A percentile compares a stretch with the other conserved stretches of the same genome.
These are phyloP conservation scores for Nysson spinosus DNA, from an alignment of 2,888 invertebrate genomes.

Conservation along the genomic window DNA sequence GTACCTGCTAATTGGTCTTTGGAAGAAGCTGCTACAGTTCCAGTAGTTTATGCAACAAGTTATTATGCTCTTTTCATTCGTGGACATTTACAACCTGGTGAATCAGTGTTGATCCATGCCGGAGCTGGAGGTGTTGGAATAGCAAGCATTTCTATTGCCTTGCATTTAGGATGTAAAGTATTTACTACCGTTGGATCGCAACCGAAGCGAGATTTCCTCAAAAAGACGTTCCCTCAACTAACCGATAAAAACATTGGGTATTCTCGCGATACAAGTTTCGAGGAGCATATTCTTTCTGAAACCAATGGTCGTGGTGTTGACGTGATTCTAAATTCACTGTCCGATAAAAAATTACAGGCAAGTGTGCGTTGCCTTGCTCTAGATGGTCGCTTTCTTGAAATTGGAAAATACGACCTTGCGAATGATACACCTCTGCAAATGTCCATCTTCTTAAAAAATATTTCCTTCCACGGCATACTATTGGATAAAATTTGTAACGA, in stretches of 20 bases:
- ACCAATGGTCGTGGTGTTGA: slow-evolving; percentile 96
- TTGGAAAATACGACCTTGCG: too few species aligned
- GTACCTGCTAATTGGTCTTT: slow-evolving; percentile 93
- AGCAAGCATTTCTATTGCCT: slow-evolving; percentile 96
- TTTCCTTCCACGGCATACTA: too few species aligned
- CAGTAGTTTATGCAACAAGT: slow-evolving; percentile 94
- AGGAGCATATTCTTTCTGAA: slow-evolving; percentile 89
- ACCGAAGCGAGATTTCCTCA: slow-evolving; percentile 92
- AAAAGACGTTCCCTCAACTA: slow-evolving; percentile 90
- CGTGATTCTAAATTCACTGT: slow-evolving; percentile 95
- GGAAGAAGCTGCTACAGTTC: slow-evolving; percentile 96
- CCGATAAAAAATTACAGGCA: slow-evolving; percentile 96
- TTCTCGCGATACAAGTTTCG: slow-evolving; percentile 94
- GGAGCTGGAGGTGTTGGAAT: slow-evolving; percentile 98
- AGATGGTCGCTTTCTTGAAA: too few species aligned
- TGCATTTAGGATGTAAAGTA: slow-evolving; percentile 92
- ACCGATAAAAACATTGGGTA: slow-evolving; percentile 91
- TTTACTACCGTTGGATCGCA: slow-evolving; percentile 94
- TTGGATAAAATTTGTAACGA: too few species aligned
- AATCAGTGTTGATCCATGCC: slow-evolving; percentile 94
- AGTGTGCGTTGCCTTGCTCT: slow-evolving; percentile 94
- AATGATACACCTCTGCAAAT: too few species aligned
- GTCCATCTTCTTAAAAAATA: too few species aligned
- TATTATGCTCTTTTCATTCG: slow-evolving; percentile 94
- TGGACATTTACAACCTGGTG: slow-evolving; percentile 90